Conservation (phyloP, 2,797 vertebrate species). For the Philypnodon macrostomus region DNA sequence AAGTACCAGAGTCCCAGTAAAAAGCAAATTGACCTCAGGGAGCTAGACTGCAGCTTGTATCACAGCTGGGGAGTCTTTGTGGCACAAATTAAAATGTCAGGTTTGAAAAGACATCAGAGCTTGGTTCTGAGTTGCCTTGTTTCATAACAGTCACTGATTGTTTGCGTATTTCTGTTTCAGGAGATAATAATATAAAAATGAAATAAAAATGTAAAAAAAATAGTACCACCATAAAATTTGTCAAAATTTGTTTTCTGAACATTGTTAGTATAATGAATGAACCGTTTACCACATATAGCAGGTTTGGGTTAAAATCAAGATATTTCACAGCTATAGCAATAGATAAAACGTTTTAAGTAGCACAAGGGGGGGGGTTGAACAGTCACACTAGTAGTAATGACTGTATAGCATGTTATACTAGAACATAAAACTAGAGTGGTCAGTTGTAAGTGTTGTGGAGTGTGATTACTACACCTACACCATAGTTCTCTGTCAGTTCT, state of each 20-base stretch:
- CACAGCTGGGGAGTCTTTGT: slow-evolving; percentile 82
- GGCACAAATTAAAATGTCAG: slow-evolving; percentile 76
- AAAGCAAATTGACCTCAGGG: slow-evolving; percentile 82
- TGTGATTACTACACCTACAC: slow-evolving; percentile 1
- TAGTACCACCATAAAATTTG: too few species aligned
- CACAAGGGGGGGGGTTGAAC: too few species aligned
- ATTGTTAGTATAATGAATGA: too few species aligned
- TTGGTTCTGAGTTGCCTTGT: slow-evolving; percentile 44
- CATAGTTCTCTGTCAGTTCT: slow-evolving; percentile 38
- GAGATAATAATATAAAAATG: too few species aligned
- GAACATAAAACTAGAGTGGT: background rate
- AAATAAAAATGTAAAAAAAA: too few species aligned
- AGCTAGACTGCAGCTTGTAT: slow-evolving; percentile 70
- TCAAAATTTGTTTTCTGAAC: too few species aligned
- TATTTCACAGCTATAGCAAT: too few species aligned
- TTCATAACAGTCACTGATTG: slow-evolving; percentile 23
- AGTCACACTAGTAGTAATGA: too few species aligned
- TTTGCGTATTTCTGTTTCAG: background rate
- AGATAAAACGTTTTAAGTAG: too few species aligned
- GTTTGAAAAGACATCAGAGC: slow-evolving; percentile 62
- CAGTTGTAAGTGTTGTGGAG: slow-evolving; percentile 3
- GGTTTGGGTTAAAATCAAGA: too few species aligned
- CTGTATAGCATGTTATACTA: too few species aligned
- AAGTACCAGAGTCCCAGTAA: slow-evolving; percentile 80
- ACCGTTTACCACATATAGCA: too few species aligned